These are phyloP conservation scores for Cephonodes hylas DNA, from an alignment of 2,888 invertebrate species.

Conservation along the genomic window DNA sequence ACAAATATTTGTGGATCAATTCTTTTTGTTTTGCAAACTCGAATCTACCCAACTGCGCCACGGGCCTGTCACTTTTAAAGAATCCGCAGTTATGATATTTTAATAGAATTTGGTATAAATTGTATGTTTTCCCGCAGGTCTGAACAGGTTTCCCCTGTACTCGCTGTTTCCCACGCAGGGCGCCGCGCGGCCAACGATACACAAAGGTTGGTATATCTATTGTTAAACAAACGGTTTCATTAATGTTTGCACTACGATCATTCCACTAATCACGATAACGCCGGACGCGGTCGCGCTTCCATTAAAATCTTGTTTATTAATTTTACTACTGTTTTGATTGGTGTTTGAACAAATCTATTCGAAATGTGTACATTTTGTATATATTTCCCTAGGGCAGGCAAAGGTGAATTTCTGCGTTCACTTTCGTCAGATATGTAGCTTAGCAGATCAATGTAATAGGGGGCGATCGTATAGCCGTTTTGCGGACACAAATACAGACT, in stretches of 20 bases:
- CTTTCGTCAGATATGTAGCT: neutral
- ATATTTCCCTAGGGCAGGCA: no score
- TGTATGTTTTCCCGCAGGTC: slow-evolving; percentile 73
- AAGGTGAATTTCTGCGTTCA: no score
- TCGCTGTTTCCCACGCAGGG: slow-evolving; percentile 82
- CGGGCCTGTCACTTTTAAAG: no score
- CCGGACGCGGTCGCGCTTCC: neutral
- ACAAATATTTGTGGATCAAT: no score
- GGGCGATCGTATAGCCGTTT: neutral
- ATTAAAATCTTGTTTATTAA: slow-evolving; percentile 16
- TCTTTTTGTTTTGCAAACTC: no score
- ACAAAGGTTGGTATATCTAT: slow-evolving; percentile 79
- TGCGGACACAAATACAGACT: no score
- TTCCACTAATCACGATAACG: neutral
- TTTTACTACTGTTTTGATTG: neutral
- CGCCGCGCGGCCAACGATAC: slow-evolving; percentile 70
- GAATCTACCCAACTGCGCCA: no score
- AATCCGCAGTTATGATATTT: no score
- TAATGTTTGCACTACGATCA: neutral
- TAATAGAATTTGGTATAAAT: no score
- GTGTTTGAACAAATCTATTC: neutral
- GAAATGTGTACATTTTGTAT: neutral
- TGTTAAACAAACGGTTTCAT: slow-evolving; percentile 20
- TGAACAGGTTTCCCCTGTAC: slow-evolving; percentile 85
- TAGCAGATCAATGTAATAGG: neutral